These are phyloP conservation scores for Boulengeromyrus knoepffleri DNA, from an alignment of 2,113 vertebrate species.

Conservation along the genomic window DNA sequence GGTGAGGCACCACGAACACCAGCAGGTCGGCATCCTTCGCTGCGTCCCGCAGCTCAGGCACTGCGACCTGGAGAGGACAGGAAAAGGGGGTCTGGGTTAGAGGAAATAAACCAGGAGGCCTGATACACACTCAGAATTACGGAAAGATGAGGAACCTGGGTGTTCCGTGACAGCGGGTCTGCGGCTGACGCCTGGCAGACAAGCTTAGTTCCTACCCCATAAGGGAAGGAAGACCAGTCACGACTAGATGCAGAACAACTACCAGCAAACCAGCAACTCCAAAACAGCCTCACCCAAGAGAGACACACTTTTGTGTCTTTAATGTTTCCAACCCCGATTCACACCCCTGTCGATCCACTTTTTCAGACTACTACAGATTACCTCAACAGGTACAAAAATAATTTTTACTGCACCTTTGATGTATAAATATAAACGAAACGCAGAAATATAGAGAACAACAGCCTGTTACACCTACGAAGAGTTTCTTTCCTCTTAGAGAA, in stretches of 20 bases:
- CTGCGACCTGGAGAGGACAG: slow-evolving; percentile 61
- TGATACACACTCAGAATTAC: too few species aligned
- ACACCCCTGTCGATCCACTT: neutral
- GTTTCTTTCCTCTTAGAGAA: neutral
- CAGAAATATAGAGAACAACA: neutral
- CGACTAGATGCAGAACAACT: neutral
- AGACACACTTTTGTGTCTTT: neutral
- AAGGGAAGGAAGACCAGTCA: neutral
- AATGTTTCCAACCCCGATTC: neutral
- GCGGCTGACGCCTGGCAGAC: neutral
- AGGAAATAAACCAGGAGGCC: neutral
- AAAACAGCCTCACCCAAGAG: neutral
- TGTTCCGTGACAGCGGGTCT: neutral
- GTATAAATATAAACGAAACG: neutral
- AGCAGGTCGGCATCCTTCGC: slow-evolving; percentile 78
- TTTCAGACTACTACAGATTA: neutral
- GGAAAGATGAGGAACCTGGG: neutral
- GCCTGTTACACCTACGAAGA: neutral
- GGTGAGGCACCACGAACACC: slow-evolving; percentile 86
- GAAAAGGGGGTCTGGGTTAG: neutral
- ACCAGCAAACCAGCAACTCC: neutral
- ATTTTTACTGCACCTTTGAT: neutral
- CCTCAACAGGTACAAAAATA: neutral
- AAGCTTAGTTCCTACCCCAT: neutral
- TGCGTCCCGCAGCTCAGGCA: slow-evolving; percentile 69